Percentiles rank a stretch among this genome's conserved stretches.
These are phyloP conservation scores for Arothron firmamentum DNA, from an alignment of 2,113 vertebrate species.

Conservation along the genomic window DNA sequence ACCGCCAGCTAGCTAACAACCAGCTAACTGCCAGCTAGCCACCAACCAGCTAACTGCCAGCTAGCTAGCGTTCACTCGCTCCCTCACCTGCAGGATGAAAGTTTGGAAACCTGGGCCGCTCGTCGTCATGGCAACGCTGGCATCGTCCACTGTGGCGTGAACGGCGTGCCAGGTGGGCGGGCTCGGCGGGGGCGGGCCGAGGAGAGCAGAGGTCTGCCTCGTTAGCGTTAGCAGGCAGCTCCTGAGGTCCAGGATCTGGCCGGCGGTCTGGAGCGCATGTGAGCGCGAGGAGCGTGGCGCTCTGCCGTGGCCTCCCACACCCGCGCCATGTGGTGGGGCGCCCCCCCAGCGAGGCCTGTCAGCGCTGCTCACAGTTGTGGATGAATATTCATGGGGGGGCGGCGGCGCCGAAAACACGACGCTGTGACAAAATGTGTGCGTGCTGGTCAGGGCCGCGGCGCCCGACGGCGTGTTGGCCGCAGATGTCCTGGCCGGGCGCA, in stretches of 20 bases:
- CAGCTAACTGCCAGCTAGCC: too few relatives aligned
- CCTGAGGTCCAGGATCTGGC: not conserved
- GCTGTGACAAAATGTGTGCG: conserved; percentile 14
- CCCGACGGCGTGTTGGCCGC: conserved; percentile 36
- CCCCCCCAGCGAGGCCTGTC: conserved; percentile 73
- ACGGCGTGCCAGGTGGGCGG: too few relatives aligned
- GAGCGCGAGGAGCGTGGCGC: conserved; percentile 56
- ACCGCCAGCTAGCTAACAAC: too few relatives aligned
- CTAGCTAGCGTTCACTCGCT: too few relatives aligned
- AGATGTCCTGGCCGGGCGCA: conserved; percentile 72
- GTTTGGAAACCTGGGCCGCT: too few relatives aligned
- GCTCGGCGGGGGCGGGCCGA: too few relatives aligned
- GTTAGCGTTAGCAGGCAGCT: conserved; percentile 24
- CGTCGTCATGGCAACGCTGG: conserved; percentile 35
- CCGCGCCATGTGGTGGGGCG: conserved; percentile 69
- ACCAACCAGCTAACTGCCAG: too few relatives aligned
- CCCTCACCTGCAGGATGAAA: too few relatives aligned
- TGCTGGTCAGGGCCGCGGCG: not conserved
- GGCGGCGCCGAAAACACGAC: conserved; percentile 5
- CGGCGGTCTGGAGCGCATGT: conserved; percentile 63
- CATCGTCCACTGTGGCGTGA: conserved; percentile 66
- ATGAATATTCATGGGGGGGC: conserved; percentile 77
- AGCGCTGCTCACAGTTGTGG: conserved; percentile 74
- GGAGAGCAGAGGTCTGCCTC: too few relatives aligned
- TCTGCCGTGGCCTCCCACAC: conserved; percentile 33